These are phyloP conservation scores for Platysternon megacephalum DNA, from an alignment of 2,113 vertebrate species.

Conservation along the genomic window DNA sequence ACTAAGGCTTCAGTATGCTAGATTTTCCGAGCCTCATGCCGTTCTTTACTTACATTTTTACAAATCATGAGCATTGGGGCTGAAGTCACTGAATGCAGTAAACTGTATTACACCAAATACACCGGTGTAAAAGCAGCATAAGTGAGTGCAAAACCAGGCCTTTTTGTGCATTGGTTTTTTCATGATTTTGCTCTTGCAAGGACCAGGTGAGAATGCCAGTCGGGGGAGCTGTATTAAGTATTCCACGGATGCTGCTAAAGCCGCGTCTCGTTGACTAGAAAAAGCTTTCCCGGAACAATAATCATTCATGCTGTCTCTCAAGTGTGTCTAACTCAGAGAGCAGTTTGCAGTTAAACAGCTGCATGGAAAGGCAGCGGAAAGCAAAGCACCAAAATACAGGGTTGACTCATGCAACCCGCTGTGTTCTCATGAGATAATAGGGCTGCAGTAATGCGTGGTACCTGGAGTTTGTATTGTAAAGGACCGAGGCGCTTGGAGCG, in stretches of 20 bases:
- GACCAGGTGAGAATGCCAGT: not conserved
- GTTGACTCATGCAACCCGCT: not conserved
- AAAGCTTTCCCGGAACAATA: not conserved
- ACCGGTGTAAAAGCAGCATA: not conserved
- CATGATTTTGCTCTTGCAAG: not conserved
- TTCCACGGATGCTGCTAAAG: not conserved
- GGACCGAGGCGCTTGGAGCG: not conserved
- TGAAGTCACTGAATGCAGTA: not conserved
- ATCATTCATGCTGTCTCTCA: not conserved
- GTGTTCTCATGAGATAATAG: not conserved
- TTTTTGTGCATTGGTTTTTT: not conserved
- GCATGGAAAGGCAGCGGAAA: not conserved
- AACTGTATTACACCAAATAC: not conserved
- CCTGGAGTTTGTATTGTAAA: not conserved
- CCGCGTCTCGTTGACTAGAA: not conserved
- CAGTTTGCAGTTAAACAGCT: not conserved
- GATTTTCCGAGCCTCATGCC: not conserved
- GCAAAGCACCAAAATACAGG: not conserved
- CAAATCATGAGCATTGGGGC: not conserved
- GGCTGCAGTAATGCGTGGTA: not conserved
- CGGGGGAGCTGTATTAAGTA: not conserved
- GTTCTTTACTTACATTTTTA: not conserved
- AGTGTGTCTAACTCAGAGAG: not conserved
- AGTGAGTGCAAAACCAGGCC: not conserved
- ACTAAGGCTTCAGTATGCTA: not conserved